phyloP scores from a whole-genome alignment of 2,888 invertebrate genomes.

The Buathra laborator region DNA sequence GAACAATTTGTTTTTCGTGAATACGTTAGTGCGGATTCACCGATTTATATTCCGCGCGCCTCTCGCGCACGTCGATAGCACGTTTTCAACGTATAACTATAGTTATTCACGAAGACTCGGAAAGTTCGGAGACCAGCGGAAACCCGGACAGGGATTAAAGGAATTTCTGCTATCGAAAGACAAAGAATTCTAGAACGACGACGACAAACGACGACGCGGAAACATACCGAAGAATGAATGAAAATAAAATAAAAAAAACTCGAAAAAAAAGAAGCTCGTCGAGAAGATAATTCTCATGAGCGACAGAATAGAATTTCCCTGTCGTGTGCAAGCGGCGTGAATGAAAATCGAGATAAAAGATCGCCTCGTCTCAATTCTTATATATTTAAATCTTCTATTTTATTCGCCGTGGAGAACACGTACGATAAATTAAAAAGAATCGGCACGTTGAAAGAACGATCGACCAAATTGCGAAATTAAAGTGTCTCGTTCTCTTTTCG shows the following conservation, averaged over 20 bases:
- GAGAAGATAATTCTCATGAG: slow-evolving; percentile 12
- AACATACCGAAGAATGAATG: background rate
- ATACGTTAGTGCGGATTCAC: slow-evolving; percentile 57
- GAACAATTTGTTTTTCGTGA: slow-evolving; percentile 59
- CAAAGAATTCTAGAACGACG: slow-evolving; percentile 31
- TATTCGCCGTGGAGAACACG: too few species aligned
- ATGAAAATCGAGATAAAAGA: slow-evolving; percentile 3
- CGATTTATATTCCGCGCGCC: slow-evolving; percentile 64
- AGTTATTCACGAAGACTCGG: slow-evolving; percentile 6
- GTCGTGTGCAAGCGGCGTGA: background rate
- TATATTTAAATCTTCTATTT: background rate
- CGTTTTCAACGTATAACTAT: slow-evolving; percentile 1
- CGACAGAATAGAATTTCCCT: slow-evolving; percentile 31
- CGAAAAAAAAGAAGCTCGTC: background rate
- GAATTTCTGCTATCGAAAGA: slow-evolving; percentile 36
- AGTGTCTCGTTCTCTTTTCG: too few species aligned
- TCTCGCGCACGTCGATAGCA: background rate
- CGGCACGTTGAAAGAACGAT: too few species aligned
- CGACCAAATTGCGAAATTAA: too few species aligned
- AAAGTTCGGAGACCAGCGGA: slow-evolving; percentile 20
- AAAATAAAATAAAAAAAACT: background rate
- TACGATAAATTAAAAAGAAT: too few species aligned
- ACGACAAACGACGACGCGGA: background rate
- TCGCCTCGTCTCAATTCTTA: slow-evolving; percentile 1
- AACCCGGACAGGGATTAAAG: slow-evolving; percentile 15